Base-by-base conservation (phyloP, 2,888 invertebrate genomes). In the Plagodis pulveraria region DNA sequence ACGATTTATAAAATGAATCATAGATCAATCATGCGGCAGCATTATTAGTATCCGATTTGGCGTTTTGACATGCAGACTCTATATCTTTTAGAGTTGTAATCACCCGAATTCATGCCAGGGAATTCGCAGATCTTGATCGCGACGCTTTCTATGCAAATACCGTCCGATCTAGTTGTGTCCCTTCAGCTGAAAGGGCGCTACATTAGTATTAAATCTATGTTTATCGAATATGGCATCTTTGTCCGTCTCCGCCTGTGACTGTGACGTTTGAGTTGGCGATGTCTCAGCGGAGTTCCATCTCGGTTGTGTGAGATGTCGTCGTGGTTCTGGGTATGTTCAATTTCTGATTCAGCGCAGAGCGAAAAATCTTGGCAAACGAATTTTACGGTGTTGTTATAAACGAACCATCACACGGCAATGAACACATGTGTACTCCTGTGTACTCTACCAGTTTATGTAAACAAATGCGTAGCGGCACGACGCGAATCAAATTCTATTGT, bases 291-390 rank as follows among this genome's bases (percentile, higher is more conserved):
- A 59, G 63, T 72, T 64, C 63, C 70, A 69, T 66, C 40, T 32
- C 74, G 70, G 67, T 67, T 65, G 66, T 70, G 69, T 68, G 69
- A 73, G 71, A 84, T 91, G 90, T 85, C 88, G 67, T 80, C 87
- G 66, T 87, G 86, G 85, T 84, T 90, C 73, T 80, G 86, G 88
- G 90, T 91, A 89, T 81, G 89, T 89, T 71, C 60, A 69, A 74
- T 79, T 76, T 79, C 71, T 74, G 70, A 73, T 74, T 72, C 70
- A 73, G 72, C 64, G 64, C 71, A 64, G 62, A 72, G 70, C 66
- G 55, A 63, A 65, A 68, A 76, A 75, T 74, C 72, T 82, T 80
- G 80, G 80, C 81, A 63, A 62, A 57, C 58, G 63, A 67, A 70
- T 63, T 73, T 72, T 71, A 59, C 63, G 65, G 65, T 72, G 68